Evolutionary conservation across 1,140 invertebrate genomes (phyloP), one percentile per base, ranked within the genome.

Genomic region (Drosophila lowei): DNA sequence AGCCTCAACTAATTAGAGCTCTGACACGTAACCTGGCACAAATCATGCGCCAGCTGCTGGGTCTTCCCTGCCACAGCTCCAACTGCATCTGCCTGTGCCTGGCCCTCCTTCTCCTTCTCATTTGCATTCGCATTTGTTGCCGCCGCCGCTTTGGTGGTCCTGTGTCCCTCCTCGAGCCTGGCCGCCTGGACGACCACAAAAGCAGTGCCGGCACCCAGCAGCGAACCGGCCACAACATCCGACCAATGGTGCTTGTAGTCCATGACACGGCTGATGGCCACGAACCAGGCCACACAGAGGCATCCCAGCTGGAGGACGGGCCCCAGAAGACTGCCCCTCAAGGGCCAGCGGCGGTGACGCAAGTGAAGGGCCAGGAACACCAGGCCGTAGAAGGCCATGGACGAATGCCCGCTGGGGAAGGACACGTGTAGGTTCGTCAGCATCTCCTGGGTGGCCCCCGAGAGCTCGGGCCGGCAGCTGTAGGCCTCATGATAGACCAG

Each of bases 231-330:
- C 11, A 93, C 90, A 46, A 95, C 94, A 91, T 95, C 95, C 84
- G 86, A 90, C 89, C 97, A 98, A 90, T 99, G 98, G 92, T 99
- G 98, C 92, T 99, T 99, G 92, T 98, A 98, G 93, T 99, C 96
- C n/a, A 96, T 96, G 41, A 99, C 94, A 47, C 98, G 93, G 7
- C 97, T 95, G 92, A 97, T 94, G 18, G 95, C 95, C 2, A 96
- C 97, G 90, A 94, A 96, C 93, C 95, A 95, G 21, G 96, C 95
- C 5, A 77, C 15, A 7, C 47, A 43, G 13, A 77, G 30, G 41
- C 77, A 85, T 13, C 54, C 6, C 44, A 86, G 75, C 57, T 86
- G 83, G 30, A 80, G 52, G 13, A 66, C 16, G 4, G 74, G 78
- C 1, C 74, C 53, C 48, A 86, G 46, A 28, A 86, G 23, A 15